Evolutionary conservation across 2,113 vertebrate species (phyloP).

Genomic region (Scartelaos histophorus): DNA sequence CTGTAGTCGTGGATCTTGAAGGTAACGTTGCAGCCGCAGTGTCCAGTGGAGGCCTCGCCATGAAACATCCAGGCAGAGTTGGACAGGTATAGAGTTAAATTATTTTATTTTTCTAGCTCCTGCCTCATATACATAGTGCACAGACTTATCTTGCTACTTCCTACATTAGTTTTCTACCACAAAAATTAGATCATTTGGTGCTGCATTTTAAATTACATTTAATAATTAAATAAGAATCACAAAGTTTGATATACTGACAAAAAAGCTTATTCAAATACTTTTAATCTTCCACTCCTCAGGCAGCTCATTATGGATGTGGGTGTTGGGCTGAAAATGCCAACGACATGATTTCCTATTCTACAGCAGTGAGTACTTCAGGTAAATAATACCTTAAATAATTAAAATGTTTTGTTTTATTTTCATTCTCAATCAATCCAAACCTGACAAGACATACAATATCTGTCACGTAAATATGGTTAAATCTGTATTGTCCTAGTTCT

Average conservation of each 20-base stretch:
- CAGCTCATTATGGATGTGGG: slow-evolving; percentile 98
- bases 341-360: slow-evolving; percentile 90
- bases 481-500: neutral
- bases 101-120: neutral
- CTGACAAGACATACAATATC: neutral
- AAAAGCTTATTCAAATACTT: neutral
- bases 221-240: too few species aligned
- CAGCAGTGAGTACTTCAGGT: slow-evolving; percentile 99
- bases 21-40: slow-evolving; percentile 98
- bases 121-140: too few species aligned
- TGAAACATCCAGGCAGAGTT: slow-evolving; percentile 97
- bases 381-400: slow-evolving; percentile 55
- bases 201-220: too few species aligned
- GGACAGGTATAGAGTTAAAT: slow-evolving; percentile 82
- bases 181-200: neutral
- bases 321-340: slow-evolving; percentile 98
- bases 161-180: too few species aligned
- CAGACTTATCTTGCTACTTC: neutral
- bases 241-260: neutral
- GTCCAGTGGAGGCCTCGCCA: slow-evolving; percentile 95
- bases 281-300: slow-evolving; percentile 76
- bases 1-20: slow-evolving; percentile 94
- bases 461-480: neutral
- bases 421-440: neutral
- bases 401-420: slow-evolving; percentile 21